Conservation (phyloP, 2,113 vertebrate genomes). For the Cacatua alba region DNA sequence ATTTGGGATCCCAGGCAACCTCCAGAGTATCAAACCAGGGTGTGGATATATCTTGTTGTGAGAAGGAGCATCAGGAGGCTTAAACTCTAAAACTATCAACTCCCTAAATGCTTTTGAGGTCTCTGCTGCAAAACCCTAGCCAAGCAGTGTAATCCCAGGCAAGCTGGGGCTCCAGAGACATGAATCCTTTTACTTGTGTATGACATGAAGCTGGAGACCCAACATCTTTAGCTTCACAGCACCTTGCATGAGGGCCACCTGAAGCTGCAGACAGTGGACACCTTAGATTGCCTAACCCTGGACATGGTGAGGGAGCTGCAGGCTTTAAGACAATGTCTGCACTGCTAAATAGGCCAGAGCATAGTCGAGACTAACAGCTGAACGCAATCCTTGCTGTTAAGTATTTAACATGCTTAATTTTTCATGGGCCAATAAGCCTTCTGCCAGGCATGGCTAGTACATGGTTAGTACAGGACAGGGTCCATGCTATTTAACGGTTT, state of each 20-base stretch:
- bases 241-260: no score
- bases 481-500: background rate
- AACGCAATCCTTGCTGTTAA: background rate
- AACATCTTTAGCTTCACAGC: background rate
- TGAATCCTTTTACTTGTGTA: background rate
- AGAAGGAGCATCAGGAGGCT: background rate
- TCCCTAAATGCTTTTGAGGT: background rate
- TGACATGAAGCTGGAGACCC: background rate
- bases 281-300: background rate
- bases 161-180: background rate
- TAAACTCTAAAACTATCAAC: background rate
- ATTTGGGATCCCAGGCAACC: background rate
- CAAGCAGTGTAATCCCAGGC: background rate
- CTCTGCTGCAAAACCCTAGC: background rate
- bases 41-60: background rate
- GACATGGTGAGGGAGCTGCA: background rate
- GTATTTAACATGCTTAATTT: background rate
- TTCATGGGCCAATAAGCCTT: background rate
- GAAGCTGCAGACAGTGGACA: background rate
- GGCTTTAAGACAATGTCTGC: background rate
- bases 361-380: background rate
- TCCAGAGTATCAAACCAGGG: background rate
- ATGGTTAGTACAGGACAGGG: background rate
- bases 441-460: background rate
- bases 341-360: background rate